phyloP scores from a whole-genome alignment of 1,140 invertebrate genomes.

The Pachypsylla venusta region DNA sequence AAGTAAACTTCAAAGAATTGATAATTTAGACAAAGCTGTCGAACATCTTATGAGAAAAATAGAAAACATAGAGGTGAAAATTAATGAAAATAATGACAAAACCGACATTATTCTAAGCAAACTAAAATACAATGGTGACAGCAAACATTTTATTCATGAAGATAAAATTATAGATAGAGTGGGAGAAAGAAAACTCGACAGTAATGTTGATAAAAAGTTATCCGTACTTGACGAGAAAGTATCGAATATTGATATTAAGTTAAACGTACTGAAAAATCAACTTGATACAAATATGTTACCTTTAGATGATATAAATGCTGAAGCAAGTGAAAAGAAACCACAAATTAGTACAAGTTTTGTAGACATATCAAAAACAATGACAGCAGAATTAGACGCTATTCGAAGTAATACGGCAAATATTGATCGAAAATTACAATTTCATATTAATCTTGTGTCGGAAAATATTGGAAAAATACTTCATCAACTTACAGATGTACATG shows the following conservation, averaged over 20 bases:
- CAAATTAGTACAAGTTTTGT: conserved; percentile 48
- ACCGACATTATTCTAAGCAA: conserved; percentile 63
- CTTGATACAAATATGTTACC: conserved; percentile 62
- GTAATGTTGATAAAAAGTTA: conserved; percentile 43
- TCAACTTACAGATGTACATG: conserved; percentile 63
- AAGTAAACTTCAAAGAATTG: conserved; percentile 68
- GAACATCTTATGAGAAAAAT: conserved; percentile 69
- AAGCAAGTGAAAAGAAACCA: conserved; percentile 69
- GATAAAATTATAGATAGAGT: not conserved
- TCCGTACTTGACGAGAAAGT: conserved; percentile 60
- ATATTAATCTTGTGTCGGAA: conserved; percentile 65
- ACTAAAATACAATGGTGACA: conserved; percentile 47
- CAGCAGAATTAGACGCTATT: conserved; percentile 55
- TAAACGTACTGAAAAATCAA: conserved; percentile 60
- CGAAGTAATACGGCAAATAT: conserved; percentile 56
- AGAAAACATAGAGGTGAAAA: conserved; percentile 57
- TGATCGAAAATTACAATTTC: conserved; percentile 66
- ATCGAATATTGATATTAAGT: conserved; percentile 59
- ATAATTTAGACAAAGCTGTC: conserved; percentile 69
- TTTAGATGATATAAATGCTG: conserved; percentile 65
- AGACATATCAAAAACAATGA: conserved; percentile 61
- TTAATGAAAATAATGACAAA: conserved; percentile 68
- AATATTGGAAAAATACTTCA: conserved; percentile 51
- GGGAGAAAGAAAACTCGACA: conserved; percentile 13
- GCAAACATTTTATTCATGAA: conserved; percentile 26